phyloP scores from a whole-genome alignment of 2,113 vertebrate genomes.

The Daphoenositta chrysoptera region DNA sequence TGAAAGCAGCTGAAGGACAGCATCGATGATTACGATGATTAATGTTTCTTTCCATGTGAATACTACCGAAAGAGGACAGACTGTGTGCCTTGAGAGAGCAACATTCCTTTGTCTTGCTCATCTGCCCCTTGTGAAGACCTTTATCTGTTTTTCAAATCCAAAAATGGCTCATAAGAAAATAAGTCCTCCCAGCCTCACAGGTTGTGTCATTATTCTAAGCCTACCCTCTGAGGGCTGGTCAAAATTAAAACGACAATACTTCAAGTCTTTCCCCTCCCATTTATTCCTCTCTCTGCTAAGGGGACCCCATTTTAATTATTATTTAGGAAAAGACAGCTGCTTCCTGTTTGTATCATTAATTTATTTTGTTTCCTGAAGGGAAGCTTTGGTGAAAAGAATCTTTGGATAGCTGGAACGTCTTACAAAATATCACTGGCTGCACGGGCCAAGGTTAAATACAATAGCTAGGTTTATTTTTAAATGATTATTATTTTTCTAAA shows the following conservation, averaged over 20 bases:
- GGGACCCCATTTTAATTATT: slow-evolving; percentile 65
- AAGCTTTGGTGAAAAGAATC: slow-evolving; percentile 66
- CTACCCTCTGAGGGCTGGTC: slow-evolving; percentile 27
- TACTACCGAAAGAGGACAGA: background rate
- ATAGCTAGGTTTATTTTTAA: slow-evolving; percentile 70
- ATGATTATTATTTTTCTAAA: slow-evolving; percentile 56
- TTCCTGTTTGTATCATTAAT: slow-evolving; percentile 75
- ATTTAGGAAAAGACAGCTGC: slow-evolving; percentile 73
- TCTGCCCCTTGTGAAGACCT: slow-evolving; percentile 7
- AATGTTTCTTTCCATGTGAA: slow-evolving; percentile 38
- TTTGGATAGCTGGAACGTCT: slow-evolving; percentile 56
- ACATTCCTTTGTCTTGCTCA: slow-evolving; percentile 49
- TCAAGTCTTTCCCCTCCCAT: slow-evolving; percentile 32
- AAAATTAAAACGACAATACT: slow-evolving; percentile 36
- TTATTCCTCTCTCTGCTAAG: background rate
- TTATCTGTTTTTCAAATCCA: slow-evolving; percentile 13
- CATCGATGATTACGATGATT: background rate
- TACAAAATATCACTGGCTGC: slow-evolving; percentile 52
- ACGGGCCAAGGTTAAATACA: slow-evolving; percentile 63
- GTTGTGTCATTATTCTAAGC: slow-evolving; percentile 34
- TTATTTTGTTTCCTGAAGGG: slow-evolving; percentile 75
- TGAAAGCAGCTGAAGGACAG: slow-evolving; percentile 15
- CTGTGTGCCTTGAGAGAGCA: background rate
- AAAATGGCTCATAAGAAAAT: background rate
- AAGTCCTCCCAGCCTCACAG: background rate